Conservation (phyloP, 2,113 vertebrate species). For the Lota lota region DNA sequence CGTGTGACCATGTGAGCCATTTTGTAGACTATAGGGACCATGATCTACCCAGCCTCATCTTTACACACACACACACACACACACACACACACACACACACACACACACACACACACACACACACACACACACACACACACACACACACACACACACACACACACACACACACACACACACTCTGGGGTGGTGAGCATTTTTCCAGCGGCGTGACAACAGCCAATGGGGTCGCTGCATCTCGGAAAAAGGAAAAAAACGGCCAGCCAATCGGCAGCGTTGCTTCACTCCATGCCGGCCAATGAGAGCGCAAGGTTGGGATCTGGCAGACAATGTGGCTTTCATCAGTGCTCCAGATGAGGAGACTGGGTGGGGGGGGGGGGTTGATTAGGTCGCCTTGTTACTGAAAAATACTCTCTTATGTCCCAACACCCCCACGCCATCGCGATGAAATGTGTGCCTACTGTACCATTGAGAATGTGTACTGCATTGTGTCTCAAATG, state of each 20-base stretch:
- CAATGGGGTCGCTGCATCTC: conserved; percentile 26
- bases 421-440: neutral
- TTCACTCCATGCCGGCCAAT: conserved; percentile 43
- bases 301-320: neutral
- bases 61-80: neutral
- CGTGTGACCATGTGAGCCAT: too few relatives aligned
- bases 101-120: too few relatives aligned
- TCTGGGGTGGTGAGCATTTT: conserved; percentile 21
- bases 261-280: conserved; percentile 37
- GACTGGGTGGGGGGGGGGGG: neutral
- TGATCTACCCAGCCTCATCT: too few relatives aligned
- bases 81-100: conserved; percentile 14
- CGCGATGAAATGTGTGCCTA: neutral
- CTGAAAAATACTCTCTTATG: neutral
- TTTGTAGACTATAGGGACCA: too few relatives aligned
- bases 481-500: too few relatives aligned
- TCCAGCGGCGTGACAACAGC: conserved; percentile 54
- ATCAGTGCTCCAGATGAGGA: conserved; percentile 43
- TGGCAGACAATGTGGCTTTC: conserved; percentile 29
- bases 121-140: too few relatives aligned
- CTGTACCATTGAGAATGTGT: too few relatives aligned
- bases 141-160: too few relatives aligned
- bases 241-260: neutral
- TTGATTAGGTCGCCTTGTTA: conserved; percentile 21
- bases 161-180: conserved; percentile 20